Base-by-base conservation (phyloP, 2,888 invertebrate genomes). In the Chalcosyrphus nemorum region DNA sequence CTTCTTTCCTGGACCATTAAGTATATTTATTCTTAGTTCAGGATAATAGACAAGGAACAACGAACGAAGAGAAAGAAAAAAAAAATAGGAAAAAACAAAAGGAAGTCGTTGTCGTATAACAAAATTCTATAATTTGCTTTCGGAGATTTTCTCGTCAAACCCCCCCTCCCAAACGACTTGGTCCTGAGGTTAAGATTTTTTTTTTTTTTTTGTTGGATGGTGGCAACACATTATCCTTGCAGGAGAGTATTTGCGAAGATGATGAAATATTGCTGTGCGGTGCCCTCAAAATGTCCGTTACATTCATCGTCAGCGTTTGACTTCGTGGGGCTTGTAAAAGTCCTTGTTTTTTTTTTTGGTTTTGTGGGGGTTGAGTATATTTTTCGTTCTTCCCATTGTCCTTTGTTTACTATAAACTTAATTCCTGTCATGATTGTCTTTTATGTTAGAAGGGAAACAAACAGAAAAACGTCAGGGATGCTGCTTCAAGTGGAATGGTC, bases 351-450 rank as follows among this genome's bases (percentile, higher is more conserved):
- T 56, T 41, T 29, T 63, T 50, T 29, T 41, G 17, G 19, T 15
- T 63, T 54, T 63, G 63, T 35, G 50, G 47, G 24, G 21, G 19
- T 43, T 19, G 9, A 50, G 52, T 47, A 21, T 52, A 11, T 47
- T 71, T 52, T 21, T 43, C 9, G n/a, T 41, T 63, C 45, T 38
- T 63, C 24, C 11, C 15, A 15, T 68, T 68, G 78, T 80, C 82
- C 56, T 78, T 80, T 74, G 61, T 74, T 82, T 71, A 66, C 66
- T 61, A 80, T 80, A 80, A 72, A 84, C 68, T 78, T 66, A 74
- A 82, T 82, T 82, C 78, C 68, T 80, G 72, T 80, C 82, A 72
- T 84, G 82, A 84, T 84, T 84, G 82, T 63, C 68, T 82, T 61
- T 68, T 47, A 72, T 72, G 78, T 41, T 21, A 32, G 32, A 43